Evolutionary conservation across 1,140 invertebrate species (phyloP).

Genomic region (Grapholita molesta): DNA sequence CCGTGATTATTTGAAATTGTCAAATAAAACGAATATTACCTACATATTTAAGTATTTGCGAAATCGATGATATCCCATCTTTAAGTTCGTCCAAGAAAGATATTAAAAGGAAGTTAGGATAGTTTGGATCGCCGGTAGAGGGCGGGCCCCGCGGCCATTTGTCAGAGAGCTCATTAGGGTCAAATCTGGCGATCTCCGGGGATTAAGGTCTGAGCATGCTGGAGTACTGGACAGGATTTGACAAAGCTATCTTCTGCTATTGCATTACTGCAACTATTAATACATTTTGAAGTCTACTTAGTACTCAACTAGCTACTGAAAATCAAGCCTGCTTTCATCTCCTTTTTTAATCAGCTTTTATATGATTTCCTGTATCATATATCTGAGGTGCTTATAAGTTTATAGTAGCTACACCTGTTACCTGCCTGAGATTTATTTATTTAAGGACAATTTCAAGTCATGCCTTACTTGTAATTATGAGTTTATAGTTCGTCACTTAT

Average conservation of each 20-base stretch:
- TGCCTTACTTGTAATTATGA: too few species aligned
- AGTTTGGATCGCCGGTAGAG: slow-evolving; percentile 63
- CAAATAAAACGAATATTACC: too few species aligned
- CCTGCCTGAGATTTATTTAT: too few species aligned
- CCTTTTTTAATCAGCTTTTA: too few species aligned
- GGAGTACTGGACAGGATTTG: slow-evolving; percentile 28
- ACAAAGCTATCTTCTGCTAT: slow-evolving; percentile 19
- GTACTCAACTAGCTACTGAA: too few species aligned
- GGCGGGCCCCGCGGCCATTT: slow-evolving; percentile 54
- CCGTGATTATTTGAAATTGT: too few species aligned
- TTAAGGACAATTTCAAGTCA: too few species aligned
- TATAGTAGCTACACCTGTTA: too few species aligned
- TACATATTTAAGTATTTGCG: background rate
- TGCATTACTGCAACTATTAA: slow-evolving; percentile 3
- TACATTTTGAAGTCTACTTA: background rate
- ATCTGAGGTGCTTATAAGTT: too few species aligned
- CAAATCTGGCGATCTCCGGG: slow-evolving; percentile 54
- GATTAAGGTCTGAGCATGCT: slow-evolving; percentile 53
- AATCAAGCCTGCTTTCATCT: too few species aligned
- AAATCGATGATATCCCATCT: background rate
- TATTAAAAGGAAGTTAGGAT: slow-evolving; percentile 46
- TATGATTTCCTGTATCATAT: too few species aligned
- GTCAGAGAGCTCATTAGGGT: slow-evolving; percentile 63
- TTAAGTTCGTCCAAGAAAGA: background rate
- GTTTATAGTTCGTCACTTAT: background rate